Evolutionary conservation across 2,888 invertebrate species (phyloP), one percentile per base, ranked within the genome.

Genomic region (Plemyria rubiginata): DNA sequence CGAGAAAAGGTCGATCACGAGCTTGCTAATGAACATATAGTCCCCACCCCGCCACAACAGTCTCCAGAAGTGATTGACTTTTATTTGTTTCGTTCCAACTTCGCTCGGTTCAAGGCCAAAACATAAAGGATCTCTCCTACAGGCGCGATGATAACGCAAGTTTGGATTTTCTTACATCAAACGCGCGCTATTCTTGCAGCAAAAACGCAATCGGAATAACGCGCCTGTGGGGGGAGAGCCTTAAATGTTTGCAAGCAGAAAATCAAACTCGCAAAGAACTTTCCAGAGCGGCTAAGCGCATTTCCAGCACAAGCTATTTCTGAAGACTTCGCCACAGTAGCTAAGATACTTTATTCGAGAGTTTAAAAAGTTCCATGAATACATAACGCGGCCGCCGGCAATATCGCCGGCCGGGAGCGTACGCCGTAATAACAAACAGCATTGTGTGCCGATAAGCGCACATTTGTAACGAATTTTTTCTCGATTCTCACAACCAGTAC

Each of bases 391-490:
- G 72, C 71, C 70, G 65, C 66, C 67, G 67, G 67, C 73, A 66
- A 76, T 75, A 77, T 62, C 71, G 70, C 66, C 68, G 67, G n/a
- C 66, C 68, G 67, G 61, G 65, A 72, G 70, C 69, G 59, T 65
- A 70, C 70, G 64, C 65, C 62, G 70, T 71, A 66, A 78, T 73
- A 75, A 76, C 78, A 78, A 78, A 76, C 72, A 77, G 72, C 66
- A 76, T 74, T 71, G 74, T 74, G 67, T 53, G 64, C 66, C 71
- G 75, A 71, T 70, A 66, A 68, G 65, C 63, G 54, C 22, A 53
- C 53, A 66, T 65, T 68, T 63, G 73, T 73, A 75, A 69, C 70
- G 68, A 71, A 64, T 71, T 71, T 72, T 59, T 70, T 66, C 71
- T 72, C 72, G 63, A 72, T 73, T 71, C 66, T 56, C 65, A 64